phyloP scores from a whole-genome alignment of 2,888 invertebrate species.

The Chloromyia formosa region DNA sequence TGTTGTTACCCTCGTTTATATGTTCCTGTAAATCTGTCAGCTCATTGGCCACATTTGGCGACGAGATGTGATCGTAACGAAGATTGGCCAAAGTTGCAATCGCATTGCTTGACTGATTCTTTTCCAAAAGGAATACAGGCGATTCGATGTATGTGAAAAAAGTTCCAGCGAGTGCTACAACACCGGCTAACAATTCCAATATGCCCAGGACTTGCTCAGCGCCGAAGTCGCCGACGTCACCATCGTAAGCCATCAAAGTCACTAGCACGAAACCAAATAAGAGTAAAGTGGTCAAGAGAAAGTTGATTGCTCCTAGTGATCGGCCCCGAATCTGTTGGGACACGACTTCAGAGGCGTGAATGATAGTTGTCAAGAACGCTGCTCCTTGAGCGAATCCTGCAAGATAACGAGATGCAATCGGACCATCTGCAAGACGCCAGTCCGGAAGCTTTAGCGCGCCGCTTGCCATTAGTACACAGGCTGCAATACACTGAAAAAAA shows the following conservation, averaged over 20 bases:
- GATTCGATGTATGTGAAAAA: constrained; percentile 2
- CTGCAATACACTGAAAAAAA: constrained; percentile 17
- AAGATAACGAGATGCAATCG: constrained; percentile 13
- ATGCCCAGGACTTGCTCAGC: constrained; percentile 4
- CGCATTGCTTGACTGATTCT: background rate
- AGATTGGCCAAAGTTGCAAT: background rate
- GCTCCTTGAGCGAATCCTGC: constrained; percentile 15
- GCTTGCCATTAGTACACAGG: background rate
- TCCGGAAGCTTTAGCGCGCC: background rate
- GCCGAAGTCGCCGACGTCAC: background rate
- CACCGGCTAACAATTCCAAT: background rate
- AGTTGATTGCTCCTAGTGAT: background rate
- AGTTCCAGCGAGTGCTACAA: background rate
- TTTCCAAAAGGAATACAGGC: constrained; percentile 11
- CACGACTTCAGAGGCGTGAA: constrained; percentile 14
- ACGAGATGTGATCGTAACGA: background rate
- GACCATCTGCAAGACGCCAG: background rate
- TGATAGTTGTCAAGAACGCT: constrained; percentile 7
- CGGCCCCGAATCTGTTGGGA: background rate
- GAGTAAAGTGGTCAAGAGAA: background rate
- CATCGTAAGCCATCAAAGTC: background rate
- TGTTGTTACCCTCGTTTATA: background rate
- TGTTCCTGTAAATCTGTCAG: background rate
- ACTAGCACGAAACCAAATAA: background rate
- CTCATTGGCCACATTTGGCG: constrained; percentile 13